Conservation (phyloP, 2,888 invertebrate genomes). For the Acleris laterana region DNA sequence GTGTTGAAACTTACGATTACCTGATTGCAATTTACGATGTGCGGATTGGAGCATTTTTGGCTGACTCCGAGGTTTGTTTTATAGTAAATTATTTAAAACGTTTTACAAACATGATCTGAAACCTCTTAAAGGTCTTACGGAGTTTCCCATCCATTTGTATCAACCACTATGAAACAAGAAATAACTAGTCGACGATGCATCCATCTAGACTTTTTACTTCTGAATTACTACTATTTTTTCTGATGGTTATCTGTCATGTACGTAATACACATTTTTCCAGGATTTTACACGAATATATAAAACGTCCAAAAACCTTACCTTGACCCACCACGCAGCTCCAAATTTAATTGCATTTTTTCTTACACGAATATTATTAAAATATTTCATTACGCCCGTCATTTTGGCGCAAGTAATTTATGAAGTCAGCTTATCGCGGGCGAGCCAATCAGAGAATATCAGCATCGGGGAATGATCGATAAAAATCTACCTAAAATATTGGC, state of each 20-base stretch:
- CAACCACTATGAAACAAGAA: no score
- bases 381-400: conserved; percentile 34
- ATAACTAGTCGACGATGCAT: no score
- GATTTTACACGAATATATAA: background rate
- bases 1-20: background rate
- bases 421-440: conserved; percentile 36
- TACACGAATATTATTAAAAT: conserved; percentile 35
- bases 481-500: conserved; percentile 57
- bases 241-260: no score
- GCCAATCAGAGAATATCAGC: conserved; percentile 52
- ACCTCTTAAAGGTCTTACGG: no score
- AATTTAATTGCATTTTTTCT: conserved; percentile 32
- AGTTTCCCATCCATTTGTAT: no score
- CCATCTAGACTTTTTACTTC: no score
- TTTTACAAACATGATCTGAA: no score
- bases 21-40: conserved; percentile 3
- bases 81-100: background rate
- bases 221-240: no score
- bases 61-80: background rate
- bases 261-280: no score
- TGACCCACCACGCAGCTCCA: conserved; percentile 28
- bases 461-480: conserved; percentile 54
- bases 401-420: conserved; percentile 35
- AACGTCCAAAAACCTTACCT: conserved; percentile 5
- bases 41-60: background rate